Percentiles rank a stretch among this genome's conserved stretches.
Conservation (phyloP, 2,113 vertebrate species). For the Chroicocephalus ridibundus region DNA sequence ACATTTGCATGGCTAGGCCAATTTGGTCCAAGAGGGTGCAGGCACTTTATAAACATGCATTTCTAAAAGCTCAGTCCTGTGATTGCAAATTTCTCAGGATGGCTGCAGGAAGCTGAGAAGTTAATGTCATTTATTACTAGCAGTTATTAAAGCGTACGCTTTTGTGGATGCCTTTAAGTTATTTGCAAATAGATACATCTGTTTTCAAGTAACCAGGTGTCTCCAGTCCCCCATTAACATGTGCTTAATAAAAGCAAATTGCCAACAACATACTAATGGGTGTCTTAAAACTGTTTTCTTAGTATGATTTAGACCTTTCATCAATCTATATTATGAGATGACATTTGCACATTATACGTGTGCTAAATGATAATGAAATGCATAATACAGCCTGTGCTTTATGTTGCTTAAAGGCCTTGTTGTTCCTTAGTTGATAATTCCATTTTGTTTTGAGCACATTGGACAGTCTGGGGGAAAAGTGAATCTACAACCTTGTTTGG, state of each 20-base stretch:
- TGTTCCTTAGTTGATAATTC: not conserved
- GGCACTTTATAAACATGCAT: not conserved
- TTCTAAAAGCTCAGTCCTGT: not conserved
- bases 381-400: not conserved
- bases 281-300: not conserved
- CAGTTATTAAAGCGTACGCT: not conserved
- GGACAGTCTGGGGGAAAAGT: not conserved
- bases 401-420: not conserved
- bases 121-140: not conserved
- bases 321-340: not conserved
- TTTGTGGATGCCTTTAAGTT: not conserved
- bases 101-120: not conserved
- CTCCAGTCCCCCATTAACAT: not conserved
- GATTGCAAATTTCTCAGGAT: not conserved
- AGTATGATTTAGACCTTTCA: slow-evolving; percentile 1
- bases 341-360: not conserved
- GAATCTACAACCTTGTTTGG: not conserved
- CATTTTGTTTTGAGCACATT: not conserved
- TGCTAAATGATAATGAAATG: not conserved
- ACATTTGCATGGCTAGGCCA: not conserved
- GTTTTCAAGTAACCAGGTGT: not conserved
- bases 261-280: not conserved
- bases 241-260: slow-evolving; percentile 5
- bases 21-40: not conserved
- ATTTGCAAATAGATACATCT: not conserved